Percentiles rank a stretch among this genome's conserved stretches.
Conservation (phyloP, 2,797 vertebrate species). For the Poecilia picta region DNA sequence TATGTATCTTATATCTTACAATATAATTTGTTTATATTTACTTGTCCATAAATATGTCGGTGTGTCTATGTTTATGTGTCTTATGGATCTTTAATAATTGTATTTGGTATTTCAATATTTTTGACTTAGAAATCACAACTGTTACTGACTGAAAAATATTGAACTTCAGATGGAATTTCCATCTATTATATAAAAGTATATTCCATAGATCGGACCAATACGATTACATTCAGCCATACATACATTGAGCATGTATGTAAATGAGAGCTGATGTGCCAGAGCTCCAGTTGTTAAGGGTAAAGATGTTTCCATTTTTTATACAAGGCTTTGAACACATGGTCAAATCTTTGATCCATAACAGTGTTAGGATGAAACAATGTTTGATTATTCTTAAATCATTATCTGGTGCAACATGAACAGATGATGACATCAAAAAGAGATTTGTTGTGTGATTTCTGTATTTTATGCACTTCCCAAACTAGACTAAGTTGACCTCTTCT, state of each 20-base stretch:
- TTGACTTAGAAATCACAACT: neutral
- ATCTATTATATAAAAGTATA: neutral
- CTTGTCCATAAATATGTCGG: neutral
- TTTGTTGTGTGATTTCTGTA: conserved; percentile 41
- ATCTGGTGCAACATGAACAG: conserved; percentile 42
- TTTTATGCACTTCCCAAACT: conserved; percentile 8
- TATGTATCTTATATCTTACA: neutral
- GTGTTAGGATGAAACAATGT: conserved; percentile 28
- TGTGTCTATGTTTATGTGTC: too few relatives aligned
- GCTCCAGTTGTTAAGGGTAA: conserved; percentile 18
- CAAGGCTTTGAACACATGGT: conserved; percentile 32
- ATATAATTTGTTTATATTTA: neutral
- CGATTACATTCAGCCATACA: neutral
- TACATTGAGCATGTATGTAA: conserved; percentile 4
- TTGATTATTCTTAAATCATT: conserved; percentile 41
- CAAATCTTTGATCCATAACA: conserved; percentile 21
- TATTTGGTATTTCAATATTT: neutral
- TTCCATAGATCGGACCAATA: neutral
- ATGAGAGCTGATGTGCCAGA: neutral
- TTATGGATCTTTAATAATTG: too few relatives aligned
- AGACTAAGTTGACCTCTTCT: conserved; percentile 30
- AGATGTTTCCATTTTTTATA: conserved; percentile 34
- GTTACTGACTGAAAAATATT: neutral
- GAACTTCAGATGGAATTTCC: neutral
- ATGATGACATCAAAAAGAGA: conserved; percentile 57